Percentiles rank a stretch among this genome's conserved stretches.
phyloP scores from a whole-genome alignment of 1,140 invertebrate genomes.

The Drosophila kepulauana region DNA sequence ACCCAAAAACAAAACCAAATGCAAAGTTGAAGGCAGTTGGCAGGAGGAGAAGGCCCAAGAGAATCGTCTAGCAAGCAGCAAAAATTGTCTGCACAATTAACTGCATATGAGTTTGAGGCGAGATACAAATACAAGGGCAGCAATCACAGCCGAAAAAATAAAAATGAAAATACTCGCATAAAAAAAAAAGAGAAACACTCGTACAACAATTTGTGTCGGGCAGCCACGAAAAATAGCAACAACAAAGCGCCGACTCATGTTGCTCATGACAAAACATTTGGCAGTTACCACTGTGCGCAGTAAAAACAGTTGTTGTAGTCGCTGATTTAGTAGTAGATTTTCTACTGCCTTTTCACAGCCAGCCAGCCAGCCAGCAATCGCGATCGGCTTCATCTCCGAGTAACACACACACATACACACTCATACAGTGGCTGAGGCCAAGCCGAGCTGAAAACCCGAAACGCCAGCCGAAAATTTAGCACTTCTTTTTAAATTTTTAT shows the following conservation, averaged over 20 bases:
- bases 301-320: conserved; percentile 1
- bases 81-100: conserved; percentile 34
- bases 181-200: conserved; percentile 1
- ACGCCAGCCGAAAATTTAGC: conserved; percentile 73
- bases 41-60: conserved; percentile 6
- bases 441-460: conserved; percentile 63
- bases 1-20: background rate
- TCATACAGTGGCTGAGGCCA: conserved; percentile 23
- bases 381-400: conserved; percentile 54
- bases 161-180: conserved; percentile 6
- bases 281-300: background rate
- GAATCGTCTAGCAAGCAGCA: conserved; percentile 25
- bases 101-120: conserved; percentile 45
- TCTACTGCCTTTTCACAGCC: conserved; percentile 46
- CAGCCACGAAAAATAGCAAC: conserved; percentile 20
- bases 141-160: conserved; percentile 31
- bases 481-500: conserved; percentile 85
- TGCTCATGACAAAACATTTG: conserved; percentile 29
- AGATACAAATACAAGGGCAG: conserved; percentile 54
- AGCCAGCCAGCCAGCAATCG: background rate
- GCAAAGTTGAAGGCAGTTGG: background rate
- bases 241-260: conserved; percentile 44
- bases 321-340: conserved; percentile 39
- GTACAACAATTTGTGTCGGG: conserved; percentile 25
- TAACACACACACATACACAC: conserved; percentile 31